Evolutionary conservation across 2,113 vertebrate species (phyloP).

Genomic region (Cryptotis parvus): DNA sequence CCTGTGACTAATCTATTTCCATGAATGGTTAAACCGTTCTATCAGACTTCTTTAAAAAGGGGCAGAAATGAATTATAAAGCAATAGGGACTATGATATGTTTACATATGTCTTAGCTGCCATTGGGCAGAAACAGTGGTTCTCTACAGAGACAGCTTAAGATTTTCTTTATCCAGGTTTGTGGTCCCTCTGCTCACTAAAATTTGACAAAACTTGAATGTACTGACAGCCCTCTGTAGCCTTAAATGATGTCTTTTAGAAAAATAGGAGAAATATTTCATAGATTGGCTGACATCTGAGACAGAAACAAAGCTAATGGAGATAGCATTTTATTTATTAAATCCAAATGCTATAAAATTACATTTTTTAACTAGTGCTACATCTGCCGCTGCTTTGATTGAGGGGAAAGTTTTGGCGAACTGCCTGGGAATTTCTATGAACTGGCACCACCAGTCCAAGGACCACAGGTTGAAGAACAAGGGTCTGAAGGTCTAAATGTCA

Average conservation of each 20-base stretch:
- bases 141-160: not conserved
- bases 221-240: not conserved
- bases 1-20: not conserved
- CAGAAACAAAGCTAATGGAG: no score
- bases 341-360: no score
- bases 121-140: not conserved
- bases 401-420: no score
- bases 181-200: not conserved
- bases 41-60: conserved; percentile 16
- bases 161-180: not conserved
- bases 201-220: not conserved
- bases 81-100: not conserved
- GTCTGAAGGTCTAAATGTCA: not conserved
- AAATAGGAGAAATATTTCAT: no score
- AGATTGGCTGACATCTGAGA: no score
- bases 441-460: no score
- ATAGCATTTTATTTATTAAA: no score
- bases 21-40: not conserved
- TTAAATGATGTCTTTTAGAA: no score
- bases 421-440: no score
- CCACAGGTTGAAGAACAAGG: no score
- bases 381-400: no score
- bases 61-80: not conserved
- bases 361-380: no score
- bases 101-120: not conserved